A percentile compares a stretch with the other conserved stretches of the same genome.
Evolutionary conservation across 2,888 invertebrate species (phyloP).

Genomic region (Polia nebulosa): DNA sequence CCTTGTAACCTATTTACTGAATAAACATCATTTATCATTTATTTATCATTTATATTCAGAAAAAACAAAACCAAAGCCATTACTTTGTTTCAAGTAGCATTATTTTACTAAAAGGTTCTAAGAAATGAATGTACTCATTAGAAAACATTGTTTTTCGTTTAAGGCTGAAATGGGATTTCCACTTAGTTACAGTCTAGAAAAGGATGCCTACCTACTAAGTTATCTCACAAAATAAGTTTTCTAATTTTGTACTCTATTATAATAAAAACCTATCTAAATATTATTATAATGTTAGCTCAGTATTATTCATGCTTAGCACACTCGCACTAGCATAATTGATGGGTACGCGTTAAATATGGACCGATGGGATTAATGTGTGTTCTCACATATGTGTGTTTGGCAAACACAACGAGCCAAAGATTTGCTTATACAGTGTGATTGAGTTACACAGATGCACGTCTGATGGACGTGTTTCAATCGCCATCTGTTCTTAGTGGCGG

Average conservation of each 20-base stretch:
- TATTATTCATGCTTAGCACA: not conserved
- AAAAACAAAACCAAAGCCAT: not conserved
- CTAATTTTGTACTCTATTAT: not conserved
- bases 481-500: constrained; percentile 10
- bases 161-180: not conserved
- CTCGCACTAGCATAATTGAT: constrained; percentile 16
- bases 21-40: too few species aligned
- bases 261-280: not conserved
- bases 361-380: constrained; percentile 26
- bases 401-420: constrained; percentile 17
- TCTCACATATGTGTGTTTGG: constrained; percentile 20
- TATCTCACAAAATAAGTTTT: not conserved
- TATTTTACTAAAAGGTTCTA: constrained; percentile 16
- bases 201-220: not conserved
- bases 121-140: constrained; percentile 5
- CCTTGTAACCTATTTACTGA: too few species aligned
- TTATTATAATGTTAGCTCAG: too few species aligned
- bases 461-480: constrained; percentile 16
- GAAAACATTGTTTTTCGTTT: constrained; percentile 17
- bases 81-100: not conserved
- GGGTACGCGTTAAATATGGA: constrained; percentile 15
- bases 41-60: too few species aligned
- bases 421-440: constrained; percentile 20
- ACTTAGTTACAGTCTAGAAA: not conserved
- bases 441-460: constrained; percentile 35